A percentile compares a stretch with the other conserved stretches of the same genome.
These are phyloP conservation scores for Gallinago stenura DNA, from an alignment of 2,797 vertebrate genomes.

Conservation along the genomic window DNA sequence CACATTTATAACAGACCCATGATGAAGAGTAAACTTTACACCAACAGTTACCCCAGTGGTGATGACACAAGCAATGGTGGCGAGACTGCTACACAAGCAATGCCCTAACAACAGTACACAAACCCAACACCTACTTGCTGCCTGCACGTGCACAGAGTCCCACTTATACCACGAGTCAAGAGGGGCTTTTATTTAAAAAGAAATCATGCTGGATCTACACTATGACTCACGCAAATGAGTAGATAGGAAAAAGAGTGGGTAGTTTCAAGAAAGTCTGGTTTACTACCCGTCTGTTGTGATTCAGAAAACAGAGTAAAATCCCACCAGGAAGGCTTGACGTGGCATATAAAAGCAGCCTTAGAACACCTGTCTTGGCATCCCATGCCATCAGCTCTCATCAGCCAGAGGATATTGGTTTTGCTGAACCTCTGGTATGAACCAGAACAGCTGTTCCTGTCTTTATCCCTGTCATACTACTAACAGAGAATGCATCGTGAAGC, in stretches of 20 bases:
- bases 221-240: neutral
- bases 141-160: neutral
- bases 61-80: neutral
- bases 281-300: neutral
- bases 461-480: neutral
- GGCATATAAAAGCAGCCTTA: neutral
- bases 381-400: neutral
- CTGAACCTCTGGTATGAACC: neutral
- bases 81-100: neutral
- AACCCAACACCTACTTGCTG: neutral
- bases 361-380: neutral
- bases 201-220: neutral
- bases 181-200: neutral
- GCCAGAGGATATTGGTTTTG: neutral
- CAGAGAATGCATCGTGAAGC: neutral
- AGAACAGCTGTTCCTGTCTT: conserved; percentile 2
- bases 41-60: neutral
- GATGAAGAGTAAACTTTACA: neutral
- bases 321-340: neutral
- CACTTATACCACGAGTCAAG: neutral
- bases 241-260: neutral
- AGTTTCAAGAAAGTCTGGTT: neutral
- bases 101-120: rapidly evolving
- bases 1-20: neutral
- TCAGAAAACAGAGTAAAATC: neutral